Conservation (phyloP, 2,888 invertebrate genomes). For the Agrotis exclamationis region DNA sequence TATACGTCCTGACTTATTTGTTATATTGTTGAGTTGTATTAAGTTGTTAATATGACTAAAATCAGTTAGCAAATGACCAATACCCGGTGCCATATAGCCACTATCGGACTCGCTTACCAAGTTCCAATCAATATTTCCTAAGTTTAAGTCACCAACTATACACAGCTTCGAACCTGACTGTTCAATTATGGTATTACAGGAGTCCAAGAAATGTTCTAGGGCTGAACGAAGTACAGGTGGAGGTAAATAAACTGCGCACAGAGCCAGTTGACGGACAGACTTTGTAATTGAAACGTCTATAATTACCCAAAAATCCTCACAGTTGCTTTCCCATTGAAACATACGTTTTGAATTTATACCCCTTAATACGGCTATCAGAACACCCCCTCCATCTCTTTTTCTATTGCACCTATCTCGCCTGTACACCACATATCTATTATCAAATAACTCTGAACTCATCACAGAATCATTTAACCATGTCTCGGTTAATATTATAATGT, state of each 20-base stretch:
- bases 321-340: not conserved
- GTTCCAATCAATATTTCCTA: not conserved
- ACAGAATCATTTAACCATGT: slow-evolving; percentile 1
- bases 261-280: not conserved
- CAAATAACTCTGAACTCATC: not conserved
- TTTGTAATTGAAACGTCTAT: not conserved
- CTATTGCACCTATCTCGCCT: not conserved
- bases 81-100: too few species aligned
- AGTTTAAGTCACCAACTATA: not conserved
- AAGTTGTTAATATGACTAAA: too few species aligned
- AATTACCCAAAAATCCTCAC: not conserved
- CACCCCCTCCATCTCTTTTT: not conserved
- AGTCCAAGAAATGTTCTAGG: not conserved
- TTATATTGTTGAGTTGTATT: too few species aligned
- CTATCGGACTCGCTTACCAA: not conserved
- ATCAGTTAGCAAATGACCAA: too few species aligned
- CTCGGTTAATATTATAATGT: not conserved
- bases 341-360: not conserved
- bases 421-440: not conserved
- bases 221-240: not conserved
- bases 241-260: not conserved
- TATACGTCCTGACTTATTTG: too few species aligned
- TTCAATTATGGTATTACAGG: not conserved
- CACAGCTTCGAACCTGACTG: not conserved
- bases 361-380: not conserved